Conservation (phyloP, 2,888 invertebrate species). For the Drosophila eohydei region DNA sequence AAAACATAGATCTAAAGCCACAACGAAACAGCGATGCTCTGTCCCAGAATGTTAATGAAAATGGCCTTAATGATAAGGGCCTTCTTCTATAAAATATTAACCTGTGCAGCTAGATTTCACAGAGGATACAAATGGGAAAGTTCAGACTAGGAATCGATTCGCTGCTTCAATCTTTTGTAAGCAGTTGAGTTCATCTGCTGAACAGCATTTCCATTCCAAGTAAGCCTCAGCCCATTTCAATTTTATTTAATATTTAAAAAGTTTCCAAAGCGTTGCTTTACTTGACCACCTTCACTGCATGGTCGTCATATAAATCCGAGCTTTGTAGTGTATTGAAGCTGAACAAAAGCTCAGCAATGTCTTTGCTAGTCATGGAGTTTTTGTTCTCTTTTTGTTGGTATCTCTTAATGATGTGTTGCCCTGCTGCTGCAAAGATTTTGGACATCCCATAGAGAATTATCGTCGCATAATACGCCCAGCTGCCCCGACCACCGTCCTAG, state of each 20-base stretch:
- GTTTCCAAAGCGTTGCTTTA: background rate
- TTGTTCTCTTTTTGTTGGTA: slow-evolving; percentile 57
- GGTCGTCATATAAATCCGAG: slow-evolving; percentile 23
- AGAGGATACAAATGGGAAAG: background rate
- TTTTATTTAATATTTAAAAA: background rate
- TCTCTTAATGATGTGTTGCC: slow-evolving; percentile 74
- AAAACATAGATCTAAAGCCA: slow-evolving; percentile 18
- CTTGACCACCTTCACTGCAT: slow-evolving; percentile 30
- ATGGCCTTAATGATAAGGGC: too few species aligned
- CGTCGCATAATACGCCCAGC: slow-evolving; percentile 48
- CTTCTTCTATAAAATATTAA: too few species aligned
- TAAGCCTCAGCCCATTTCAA: background rate
- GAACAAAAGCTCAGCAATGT: slow-evolving; percentile 67
- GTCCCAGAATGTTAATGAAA: background rate
- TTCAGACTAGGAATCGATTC: background rate
- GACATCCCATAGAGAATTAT: slow-evolving; percentile 63
- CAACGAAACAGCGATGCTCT: slow-evolving; percentile 48
- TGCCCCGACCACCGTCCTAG: slow-evolving; percentile 44
- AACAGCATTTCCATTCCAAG: background rate
- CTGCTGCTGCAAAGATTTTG: slow-evolving; percentile 72
- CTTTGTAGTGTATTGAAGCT: slow-evolving; percentile 44
- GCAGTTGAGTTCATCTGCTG: background rate
- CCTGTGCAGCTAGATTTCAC: background rate
- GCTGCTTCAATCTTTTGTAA: background rate
- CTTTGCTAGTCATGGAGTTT: slow-evolving; percentile 49